Conservation (phyloP, 2,113 vertebrate species). For the Tragelaphus imberbis region DNA sequence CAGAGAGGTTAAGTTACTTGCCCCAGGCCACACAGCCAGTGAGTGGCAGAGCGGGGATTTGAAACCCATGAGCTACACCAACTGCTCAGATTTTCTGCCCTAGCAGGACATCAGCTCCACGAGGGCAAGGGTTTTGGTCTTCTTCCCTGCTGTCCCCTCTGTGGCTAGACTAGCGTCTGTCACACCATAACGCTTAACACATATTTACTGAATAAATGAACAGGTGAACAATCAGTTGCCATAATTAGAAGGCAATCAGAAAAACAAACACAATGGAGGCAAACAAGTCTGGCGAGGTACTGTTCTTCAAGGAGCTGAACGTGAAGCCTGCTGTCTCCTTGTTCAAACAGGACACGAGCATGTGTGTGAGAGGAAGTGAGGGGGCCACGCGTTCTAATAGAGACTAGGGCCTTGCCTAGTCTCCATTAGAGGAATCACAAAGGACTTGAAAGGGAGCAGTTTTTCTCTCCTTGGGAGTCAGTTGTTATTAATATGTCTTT, state of each 20-base stretch:
- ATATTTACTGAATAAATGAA: background rate
- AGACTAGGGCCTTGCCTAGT: background rate
- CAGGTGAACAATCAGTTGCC: background rate
- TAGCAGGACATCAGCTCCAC: rapidly evolving
- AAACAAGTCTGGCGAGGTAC: background rate
- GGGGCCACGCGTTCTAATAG: rapidly evolving
- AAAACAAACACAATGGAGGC: background rate
- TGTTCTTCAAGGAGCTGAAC: background rate
- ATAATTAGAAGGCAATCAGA: background rate
- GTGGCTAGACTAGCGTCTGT: background rate
- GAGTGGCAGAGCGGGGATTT: background rate
- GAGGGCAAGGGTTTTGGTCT: background rate
- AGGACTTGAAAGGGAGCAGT: background rate
- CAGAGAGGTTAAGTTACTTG: background rate
- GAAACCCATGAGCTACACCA: background rate
- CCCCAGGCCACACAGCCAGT: background rate
- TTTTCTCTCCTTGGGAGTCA: background rate
- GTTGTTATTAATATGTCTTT: background rate
- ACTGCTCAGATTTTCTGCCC: background rate
- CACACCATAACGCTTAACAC: background rate
- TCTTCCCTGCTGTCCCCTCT: background rate
- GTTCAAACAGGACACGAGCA: background rate
- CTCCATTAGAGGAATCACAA: background rate
- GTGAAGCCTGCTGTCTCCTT: background rate
- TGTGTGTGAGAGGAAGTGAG: background rate